phyloP scores from a whole-genome alignment of 92 coral and sea anemone species.

The Isaurus tuberculatus region DNA sequence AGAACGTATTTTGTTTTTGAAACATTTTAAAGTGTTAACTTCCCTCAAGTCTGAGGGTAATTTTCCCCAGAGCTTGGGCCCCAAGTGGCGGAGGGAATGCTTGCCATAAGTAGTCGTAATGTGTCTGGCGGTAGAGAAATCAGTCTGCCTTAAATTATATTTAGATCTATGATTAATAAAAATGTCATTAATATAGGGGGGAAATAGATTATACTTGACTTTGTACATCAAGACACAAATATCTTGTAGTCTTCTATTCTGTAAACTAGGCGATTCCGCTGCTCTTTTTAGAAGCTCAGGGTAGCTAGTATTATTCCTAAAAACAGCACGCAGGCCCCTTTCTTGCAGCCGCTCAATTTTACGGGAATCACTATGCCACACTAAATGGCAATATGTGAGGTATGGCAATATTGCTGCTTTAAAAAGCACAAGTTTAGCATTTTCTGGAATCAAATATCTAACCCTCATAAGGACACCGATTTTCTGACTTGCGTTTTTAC shows the following conservation, averaged over 20 bases:
- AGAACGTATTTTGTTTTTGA: conserved; percentile 16
- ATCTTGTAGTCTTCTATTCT: too few relatives aligned
- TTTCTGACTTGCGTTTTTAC: neutral
- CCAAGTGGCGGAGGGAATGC: conserved; percentile 12
- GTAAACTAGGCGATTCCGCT: conserved; percentile 7
- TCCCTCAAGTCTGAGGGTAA: too few relatives aligned
- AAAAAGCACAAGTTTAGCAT: too few relatives aligned
- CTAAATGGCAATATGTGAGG: too few relatives aligned
- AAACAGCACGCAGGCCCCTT: too few relatives aligned
- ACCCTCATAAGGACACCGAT: too few relatives aligned
- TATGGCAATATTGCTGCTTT: too few relatives aligned
- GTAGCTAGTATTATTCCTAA: conserved; percentile 5
- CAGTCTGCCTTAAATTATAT: conserved; percentile 18
- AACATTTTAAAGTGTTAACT: neutral
- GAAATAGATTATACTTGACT: too few relatives aligned
- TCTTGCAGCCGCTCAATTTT: too few relatives aligned
- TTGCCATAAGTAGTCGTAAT: conserved; percentile 1
- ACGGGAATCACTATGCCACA: too few relatives aligned
- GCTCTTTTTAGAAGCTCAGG: conserved; percentile 18
- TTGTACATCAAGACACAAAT: neutral
- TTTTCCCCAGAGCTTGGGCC: conserved; percentile 14
- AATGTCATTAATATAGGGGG: conserved; percentile 12
- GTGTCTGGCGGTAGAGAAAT: too few relatives aligned
- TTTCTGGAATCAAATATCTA: too few relatives aligned
- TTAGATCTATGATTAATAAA: conserved; percentile 8